These are phyloP conservation scores for Rhodinocichla rosea DNA, from an alignment of 2,113 vertebrate species.

Conservation along the genomic window DNA sequence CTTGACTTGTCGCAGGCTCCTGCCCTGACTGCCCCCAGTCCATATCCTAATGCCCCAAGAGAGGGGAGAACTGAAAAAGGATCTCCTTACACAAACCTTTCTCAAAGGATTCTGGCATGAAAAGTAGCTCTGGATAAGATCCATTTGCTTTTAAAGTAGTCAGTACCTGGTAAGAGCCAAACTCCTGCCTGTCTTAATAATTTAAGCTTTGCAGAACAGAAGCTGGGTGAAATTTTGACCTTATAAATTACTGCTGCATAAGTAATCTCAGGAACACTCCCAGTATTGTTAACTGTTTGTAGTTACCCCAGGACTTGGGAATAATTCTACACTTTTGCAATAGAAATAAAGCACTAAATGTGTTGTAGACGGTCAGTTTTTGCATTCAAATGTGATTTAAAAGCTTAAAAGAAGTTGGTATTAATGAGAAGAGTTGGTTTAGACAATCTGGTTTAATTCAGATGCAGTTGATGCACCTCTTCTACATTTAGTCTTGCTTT, in stretches of 20 bases:
- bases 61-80: background rate
- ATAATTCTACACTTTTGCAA: background rate
- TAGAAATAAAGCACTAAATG: background rate
- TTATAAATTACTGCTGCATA: conserved; percentile 22
- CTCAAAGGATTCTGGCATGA: background rate
- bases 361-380: background rate
- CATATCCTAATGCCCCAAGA: background rate
- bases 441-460: background rate
- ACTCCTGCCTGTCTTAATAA: conserved; percentile 42
- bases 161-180: conserved; percentile 36
- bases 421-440: background rate
- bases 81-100: background rate
- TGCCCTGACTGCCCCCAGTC: background rate
- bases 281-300: background rate
- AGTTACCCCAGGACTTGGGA: background rate
- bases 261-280: conserved; percentile 10
- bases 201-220: conserved; percentile 41
- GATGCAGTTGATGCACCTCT: background rate
- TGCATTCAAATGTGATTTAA: background rate
- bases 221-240: conserved; percentile 26
- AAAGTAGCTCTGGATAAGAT: conserved; percentile 22
- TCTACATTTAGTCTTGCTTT: background rate
- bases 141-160: conserved; percentile 39
- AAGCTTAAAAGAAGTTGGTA: background rate
- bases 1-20: background rate